A percentile compares a stretch with the other conserved stretches of the same genome.
phyloP scores from a whole-genome alignment of 1,140 invertebrate species.

The Ganaspis sp. region DNA sequence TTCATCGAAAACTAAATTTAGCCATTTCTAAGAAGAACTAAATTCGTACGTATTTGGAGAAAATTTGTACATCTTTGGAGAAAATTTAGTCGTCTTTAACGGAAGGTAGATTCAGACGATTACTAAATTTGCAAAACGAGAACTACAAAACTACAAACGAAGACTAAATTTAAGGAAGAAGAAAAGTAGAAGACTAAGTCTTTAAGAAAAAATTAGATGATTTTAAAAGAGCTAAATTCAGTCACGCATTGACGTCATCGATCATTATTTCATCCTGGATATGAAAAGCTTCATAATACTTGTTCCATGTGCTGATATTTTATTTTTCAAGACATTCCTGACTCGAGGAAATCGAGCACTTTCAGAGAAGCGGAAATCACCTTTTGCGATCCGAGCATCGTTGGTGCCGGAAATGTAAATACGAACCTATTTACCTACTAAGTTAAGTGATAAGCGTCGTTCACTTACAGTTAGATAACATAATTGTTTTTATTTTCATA shows the following conservation, averaged over 20 bases:
- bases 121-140: no score
- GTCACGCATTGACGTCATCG: background rate
- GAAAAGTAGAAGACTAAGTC: no score
- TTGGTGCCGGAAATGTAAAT: constrained; percentile 66
- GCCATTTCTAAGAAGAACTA: constrained; percentile 30
- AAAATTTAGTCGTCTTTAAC: no score
- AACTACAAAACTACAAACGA: no score
- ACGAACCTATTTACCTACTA: constrained; percentile 64
- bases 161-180: no score
- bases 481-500: constrained; percentile 40
- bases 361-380: background rate
- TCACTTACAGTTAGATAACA: constrained; percentile 40
- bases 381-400: constrained; percentile 39
- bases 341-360: background rate
- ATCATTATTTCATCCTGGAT: constrained; percentile 1
- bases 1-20: background rate
- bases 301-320: background rate
- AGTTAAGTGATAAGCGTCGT: constrained; percentile 60
- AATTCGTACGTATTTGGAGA: no score
- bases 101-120: no score
- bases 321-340: constrained; percentile 3
- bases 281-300: background rate
- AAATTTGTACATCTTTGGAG: no score
- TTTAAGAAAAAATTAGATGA: no score
- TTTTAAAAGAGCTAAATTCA: background rate